Base-by-base conservation (phyloP, 2,797 vertebrate genomes). In the Glyptemys insculpta region DNA sequence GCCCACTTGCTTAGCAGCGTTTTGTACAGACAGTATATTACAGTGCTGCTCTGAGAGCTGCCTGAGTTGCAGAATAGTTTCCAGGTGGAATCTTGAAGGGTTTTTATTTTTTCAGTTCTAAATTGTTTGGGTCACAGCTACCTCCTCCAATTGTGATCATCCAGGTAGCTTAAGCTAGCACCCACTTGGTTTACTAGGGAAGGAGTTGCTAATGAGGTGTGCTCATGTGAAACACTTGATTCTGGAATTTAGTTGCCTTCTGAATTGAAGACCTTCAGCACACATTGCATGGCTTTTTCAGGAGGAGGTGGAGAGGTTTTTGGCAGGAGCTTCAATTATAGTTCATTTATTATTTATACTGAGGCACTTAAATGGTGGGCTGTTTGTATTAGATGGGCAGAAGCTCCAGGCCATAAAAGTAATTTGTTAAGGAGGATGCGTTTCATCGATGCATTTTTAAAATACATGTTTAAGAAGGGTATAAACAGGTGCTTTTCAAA, bases 261-360 rank as follows among this genome's bases (percentile, higher is more conserved):
- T 31, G 19, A 37, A 47, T 19, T 47, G 85, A 88, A 87, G 82
- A 44, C 49, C 83, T 86, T 76, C 83, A 88, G 76, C 86, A 87
- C 76, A 29, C 49, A 53, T 5, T 79, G 83, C 27, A 85, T 91
- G 86, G 83, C 4, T 86, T 92, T 85, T 57, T 31, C 85, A 94
- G 7, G 14, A 88, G 72, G 88, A 80, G 93, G 80, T 12, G 4
- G 21, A 54, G 83, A 88, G 12, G 31, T 34, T 95, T 95, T 85
- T 83, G 87, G 88, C 85, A 89, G 89, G 44, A 88, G 50, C 57
- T 12, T 91, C 3, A 90, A 65, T 90, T 54, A 56, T 21, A 84
- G 80, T 41, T 95, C 49, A 78, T 81, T 89, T 79, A 90, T 92
- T 96, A 87, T 92, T 96, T 96, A 93, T 50, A 0, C 5, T 21